These are phyloP conservation scores for Podarcis raffonei DNA, from an alignment of 2,113 vertebrate genomes.

Conservation along the genomic window DNA sequence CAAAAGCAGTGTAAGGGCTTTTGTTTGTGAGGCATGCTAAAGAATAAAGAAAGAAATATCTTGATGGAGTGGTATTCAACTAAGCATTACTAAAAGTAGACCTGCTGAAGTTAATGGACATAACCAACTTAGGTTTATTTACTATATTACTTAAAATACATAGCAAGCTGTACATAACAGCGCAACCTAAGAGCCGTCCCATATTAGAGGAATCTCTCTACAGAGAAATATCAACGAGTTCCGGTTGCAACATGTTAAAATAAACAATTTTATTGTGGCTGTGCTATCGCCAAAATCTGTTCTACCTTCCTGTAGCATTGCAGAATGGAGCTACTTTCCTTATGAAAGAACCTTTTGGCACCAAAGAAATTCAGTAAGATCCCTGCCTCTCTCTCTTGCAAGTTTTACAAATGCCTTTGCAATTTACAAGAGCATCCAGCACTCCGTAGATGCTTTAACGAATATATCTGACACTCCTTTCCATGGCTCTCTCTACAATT, in stretches of 20 bases:
- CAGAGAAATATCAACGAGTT: conserved; percentile 44
- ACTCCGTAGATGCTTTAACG: conserved; percentile 73
- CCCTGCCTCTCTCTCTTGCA: conserved; percentile 68
- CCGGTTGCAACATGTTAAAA: conserved; percentile 7
- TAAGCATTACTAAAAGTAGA: no score
- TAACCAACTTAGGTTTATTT: no score
- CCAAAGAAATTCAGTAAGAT: conserved; percentile 62
- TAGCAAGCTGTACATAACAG: conserved; percentile 56
- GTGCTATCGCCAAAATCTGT: conserved; percentile 15
- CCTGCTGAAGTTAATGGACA: no score
- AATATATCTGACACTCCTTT: conserved; percentile 76
- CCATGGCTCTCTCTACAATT: conserved; percentile 73
- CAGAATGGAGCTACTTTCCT: conserved; percentile 38
- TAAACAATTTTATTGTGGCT: neutral
- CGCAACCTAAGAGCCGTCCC: conserved; percentile 31
- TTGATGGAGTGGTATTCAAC: conserved; percentile 64
- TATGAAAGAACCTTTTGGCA: conserved; percentile 54
- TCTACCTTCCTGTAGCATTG: neutral
- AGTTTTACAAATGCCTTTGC: conserved; percentile 65
- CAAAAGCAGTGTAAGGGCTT: conserved; percentile 79
- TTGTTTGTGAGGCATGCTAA: conserved; percentile 72
- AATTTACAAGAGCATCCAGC: conserved; percentile 70
- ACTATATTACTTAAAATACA: conserved; percentile 58
- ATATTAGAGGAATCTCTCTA: conserved; percentile 27
- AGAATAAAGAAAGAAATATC: conserved; percentile 75